A percentile compares a stretch with the other conserved stretches of the same genome.
Conservation (phyloP, 2,113 vertebrate genomes). For the Corythornis madagascariensis region DNA sequence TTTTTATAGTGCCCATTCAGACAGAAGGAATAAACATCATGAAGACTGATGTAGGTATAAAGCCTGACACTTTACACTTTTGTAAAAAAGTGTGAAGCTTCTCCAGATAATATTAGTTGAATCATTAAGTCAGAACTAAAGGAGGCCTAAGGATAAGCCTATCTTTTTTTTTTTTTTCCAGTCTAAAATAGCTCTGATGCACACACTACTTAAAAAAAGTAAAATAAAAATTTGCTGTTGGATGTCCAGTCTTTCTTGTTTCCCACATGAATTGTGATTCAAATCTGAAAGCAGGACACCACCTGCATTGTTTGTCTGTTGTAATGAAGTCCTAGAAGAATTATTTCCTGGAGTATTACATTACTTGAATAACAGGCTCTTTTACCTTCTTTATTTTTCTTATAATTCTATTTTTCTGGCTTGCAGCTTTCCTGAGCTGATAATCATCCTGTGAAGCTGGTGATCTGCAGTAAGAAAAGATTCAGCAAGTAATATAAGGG, state of each 20-base stretch:
- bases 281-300: constrained; percentile 29
- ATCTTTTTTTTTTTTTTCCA: not conserved
- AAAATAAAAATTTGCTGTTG: not conserved
- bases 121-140: not conserved
- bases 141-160: not conserved
- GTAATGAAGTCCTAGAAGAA: constrained; percentile 31
- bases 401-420: constrained; percentile 24
- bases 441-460: not conserved
- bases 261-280: constrained; percentile 29
- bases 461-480: not conserved
- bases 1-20: not conserved
- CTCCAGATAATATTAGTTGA: not conserved
- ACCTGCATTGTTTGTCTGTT: constrained; percentile 3
- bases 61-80: not conserved
- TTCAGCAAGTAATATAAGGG: not conserved
- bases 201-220: not conserved
- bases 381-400: not conserved
- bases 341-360: constrained; percentile 37
- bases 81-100: not conserved
- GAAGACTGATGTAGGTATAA: not conserved
- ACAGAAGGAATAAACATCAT: not conserved
- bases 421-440: constrained; percentile 4
- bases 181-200: not conserved
- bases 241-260: constrained; percentile 1
- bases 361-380: constrained; percentile 25